Percentiles rank a stretch among this genome's conserved stretches.
phyloP scores from a whole-genome alignment of 2,797 vertebrate species.

The Ctenochaetus hawaiiensis region DNA sequence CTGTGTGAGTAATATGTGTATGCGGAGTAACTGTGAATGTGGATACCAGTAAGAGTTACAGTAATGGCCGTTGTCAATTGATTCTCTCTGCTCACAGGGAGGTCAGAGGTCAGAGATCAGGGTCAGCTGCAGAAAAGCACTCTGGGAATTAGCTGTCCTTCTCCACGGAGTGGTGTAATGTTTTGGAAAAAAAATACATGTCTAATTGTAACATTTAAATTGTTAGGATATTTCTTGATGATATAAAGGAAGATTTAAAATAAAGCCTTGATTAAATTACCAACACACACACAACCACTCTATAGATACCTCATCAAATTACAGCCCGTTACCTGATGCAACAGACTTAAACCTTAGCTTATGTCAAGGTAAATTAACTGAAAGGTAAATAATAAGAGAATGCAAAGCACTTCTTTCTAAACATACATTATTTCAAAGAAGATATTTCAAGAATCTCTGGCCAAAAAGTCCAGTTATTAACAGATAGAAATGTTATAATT shows the following conservation, averaged over 20 bases:
- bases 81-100: neutral
- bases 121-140: neutral
- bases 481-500: too few relatives aligned
- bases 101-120: constrained; percentile 26
- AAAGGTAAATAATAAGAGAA: neutral
- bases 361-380: neutral
- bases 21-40: neutral
- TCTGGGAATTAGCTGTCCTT: neutral
- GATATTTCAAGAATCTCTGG: too few relatives aligned
- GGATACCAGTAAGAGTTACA: neutral
- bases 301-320: neutral
- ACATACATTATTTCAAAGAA: neutral
- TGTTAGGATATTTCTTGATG: fast-evolving
- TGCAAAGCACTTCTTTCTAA: too few relatives aligned
- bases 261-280: neutral
- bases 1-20: neutral
- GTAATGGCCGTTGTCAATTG: neutral
- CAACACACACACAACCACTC: neutral
- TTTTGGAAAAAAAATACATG: neutral
- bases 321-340: neutral
- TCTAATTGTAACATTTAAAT: neutral
- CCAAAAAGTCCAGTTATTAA: too few relatives aligned
- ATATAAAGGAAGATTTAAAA: neutral
- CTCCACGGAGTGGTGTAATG: fast-evolving
- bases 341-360: neutral